Base-by-base conservation (phyloP, 1,140 invertebrate genomes). In the Pararge aegeria region DNA sequence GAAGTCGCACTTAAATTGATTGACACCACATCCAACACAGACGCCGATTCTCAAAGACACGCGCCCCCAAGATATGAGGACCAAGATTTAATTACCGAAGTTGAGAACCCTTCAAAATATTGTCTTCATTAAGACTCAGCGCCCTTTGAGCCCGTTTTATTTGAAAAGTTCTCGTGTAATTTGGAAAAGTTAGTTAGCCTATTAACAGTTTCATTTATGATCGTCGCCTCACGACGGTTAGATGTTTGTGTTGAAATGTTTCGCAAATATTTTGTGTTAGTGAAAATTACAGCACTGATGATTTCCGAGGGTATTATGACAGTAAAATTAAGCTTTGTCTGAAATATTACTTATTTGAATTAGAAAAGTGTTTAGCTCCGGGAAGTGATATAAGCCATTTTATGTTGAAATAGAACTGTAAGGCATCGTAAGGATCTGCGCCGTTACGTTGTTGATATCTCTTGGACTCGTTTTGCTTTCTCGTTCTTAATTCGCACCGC, bases 101-200 rank as follows among this genome's bases (percentile, higher is more conserved):
- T 84, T 80, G 58, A 46, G 58, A 66, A 62, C 66, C 72, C 77
- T 78, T 73, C 78, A 75, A 82, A 85, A 85, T 83, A 83, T 85
- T 83, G 78, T 85, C 80, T 83, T 85, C 79, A 82, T 83, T 80
- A 80, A 79, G 75, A 70, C 57, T 61, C 50, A 52, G 51, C 65
- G 72, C 73, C 76, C 77, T 81, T 81, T 80, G 75, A 77, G 69
- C 58, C 54, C 66, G 71, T 85, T 84, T 82, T 81, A 85, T 85
- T 85, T 73, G 82, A 83, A 85, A 85, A 85, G 73, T 85, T 85
- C 61, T 52, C 64, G 55, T 75, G 73, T 85, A 81, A 85, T 83
- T 82, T 72, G 40, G 61, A 38, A 74, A 78, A 76, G 69, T 79
- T 78, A 67, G 73, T 72, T 73, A 72, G 68, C 72, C 71, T 75